Evolutionary conservation across 2,113 vertebrate genomes (phyloP).

Genomic region (Cebidichthys violaceus): DNA sequence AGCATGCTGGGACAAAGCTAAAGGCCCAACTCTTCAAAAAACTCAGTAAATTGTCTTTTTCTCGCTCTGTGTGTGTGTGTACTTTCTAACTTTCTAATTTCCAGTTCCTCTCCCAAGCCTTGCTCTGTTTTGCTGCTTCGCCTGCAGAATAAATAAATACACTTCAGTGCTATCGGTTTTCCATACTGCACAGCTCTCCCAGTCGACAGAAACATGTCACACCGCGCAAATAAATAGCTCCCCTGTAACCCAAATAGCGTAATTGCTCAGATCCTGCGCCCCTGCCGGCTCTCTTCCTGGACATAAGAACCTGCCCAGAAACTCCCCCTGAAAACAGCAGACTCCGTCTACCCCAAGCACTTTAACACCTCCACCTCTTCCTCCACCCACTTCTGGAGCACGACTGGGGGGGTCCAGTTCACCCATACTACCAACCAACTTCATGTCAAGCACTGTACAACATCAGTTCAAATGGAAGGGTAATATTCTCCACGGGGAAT

Average conservation of each 20-base stretch:
- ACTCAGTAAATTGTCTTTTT: constrained; percentile 21
- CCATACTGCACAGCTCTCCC: constrained; percentile 52
- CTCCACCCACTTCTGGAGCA: constrained; percentile 27
- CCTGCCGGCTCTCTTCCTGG: constrained; percentile 67
- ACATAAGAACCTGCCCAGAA: constrained; percentile 58
- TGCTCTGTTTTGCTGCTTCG: constrained; percentile 65
- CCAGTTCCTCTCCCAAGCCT: constrained; percentile 24
- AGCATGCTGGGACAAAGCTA: constrained; percentile 40
- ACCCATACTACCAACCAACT: not conserved
- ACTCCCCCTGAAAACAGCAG: constrained; percentile 50
- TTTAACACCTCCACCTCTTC: constrained; percentile 51
- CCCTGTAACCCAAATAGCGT: constrained; percentile 77
- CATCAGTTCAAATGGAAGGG: constrained; percentile 36
- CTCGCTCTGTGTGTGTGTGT: constrained; percentile 13
- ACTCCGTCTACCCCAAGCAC: constrained; percentile 32
- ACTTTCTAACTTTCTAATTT: constrained; percentile 29
- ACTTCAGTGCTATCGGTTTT: constrained; percentile 69
- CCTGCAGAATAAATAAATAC: constrained; percentile 77
- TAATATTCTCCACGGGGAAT: constrained; percentile 46
- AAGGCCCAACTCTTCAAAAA: constrained; percentile 43
- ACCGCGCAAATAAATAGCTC: constrained; percentile 77
- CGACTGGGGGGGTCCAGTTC: constrained; percentile 1
- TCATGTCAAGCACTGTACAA: constrained; percentile 52
- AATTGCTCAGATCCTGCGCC: constrained; percentile 74
- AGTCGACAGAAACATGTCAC: constrained; percentile 74